Evolutionary conservation across 1,140 invertebrate species (phyloP), one percentile per base, ranked within the genome.

Genomic region (Bombus soroeensis): DNA sequence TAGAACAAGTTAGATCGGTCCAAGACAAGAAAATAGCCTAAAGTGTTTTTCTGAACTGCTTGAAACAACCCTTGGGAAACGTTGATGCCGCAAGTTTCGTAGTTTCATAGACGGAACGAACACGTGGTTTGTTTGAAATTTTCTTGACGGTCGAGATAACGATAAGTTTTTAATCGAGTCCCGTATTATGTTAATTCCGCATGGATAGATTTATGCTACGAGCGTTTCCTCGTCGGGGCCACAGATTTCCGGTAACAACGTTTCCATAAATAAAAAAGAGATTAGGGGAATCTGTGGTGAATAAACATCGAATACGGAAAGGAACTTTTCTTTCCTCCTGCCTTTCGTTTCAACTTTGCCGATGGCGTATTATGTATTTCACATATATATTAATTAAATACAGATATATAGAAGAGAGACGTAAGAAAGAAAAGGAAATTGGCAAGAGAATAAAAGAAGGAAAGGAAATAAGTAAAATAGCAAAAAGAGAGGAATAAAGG

Each of bases 161-260:
- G 53, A 59, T 81, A 62, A 83, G 18, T 66, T 66, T 47, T 68
- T 83, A 59, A 64, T 64, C 28, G 9, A 28, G 39, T 18, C 25
- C 15, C 15, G 43, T 32, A 13, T 41, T 57, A 71, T 72, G 53
- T 10, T 59, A 41, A 73, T 62, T 28, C 10, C 10, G 6, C 28
- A 4, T 10, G 43, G 10, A 41, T 12, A 10, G 28, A 72, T 71
- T 41, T 71, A 81, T 71, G 32, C 37, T 70, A 22, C 47, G 9
- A 39, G 10, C 79, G 34, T 71, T 71, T 39, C 4, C 47, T 25
- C 25, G 9, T 25, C 32, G 6, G 4, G 32, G 2, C 18, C 1
- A 25, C 71, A n/a, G 28, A 34, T 73, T 74, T 79, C 34, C 66
- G 32, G 37, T 34, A 25, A 34, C 39, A 34, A 41, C 18, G 28